These are phyloP conservation scores for Nasonia oneida DNA, from an alignment of 2,888 invertebrate species.

Conservation along the genomic window DNA sequence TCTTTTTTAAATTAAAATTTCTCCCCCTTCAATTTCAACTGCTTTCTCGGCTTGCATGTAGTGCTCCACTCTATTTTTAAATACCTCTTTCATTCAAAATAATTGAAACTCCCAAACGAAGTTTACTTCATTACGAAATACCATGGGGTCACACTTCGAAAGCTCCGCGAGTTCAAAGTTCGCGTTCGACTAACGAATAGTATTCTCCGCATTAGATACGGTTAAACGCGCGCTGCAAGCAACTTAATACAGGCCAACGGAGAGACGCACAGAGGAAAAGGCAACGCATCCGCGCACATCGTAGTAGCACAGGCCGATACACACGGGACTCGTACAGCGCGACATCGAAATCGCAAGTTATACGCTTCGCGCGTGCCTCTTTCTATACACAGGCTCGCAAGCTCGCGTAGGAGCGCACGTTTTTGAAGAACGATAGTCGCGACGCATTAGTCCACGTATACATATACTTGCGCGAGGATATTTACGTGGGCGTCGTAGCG, in stretches of 20 bases:
- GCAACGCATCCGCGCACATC: not conserved
- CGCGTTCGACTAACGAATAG: too few relatives aligned
- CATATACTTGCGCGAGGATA: not conserved
- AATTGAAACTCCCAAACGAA: too few relatives aligned
- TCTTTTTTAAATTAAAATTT: constrained; percentile 13
- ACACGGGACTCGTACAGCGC: not conserved
- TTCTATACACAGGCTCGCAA: too few relatives aligned
- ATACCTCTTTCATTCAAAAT: too few relatives aligned
- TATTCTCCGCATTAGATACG: not conserved
- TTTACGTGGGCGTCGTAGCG: constrained; percentile 3
- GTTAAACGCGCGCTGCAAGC: not conserved
- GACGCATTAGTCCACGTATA: not conserved
- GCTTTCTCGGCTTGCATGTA: too few relatives aligned
- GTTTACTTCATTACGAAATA: too few relatives aligned
- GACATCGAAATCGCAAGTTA: not conserved
- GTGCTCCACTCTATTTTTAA: too few relatives aligned
- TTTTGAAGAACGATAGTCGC: too few relatives aligned
- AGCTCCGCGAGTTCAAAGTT: too few relatives aligned
- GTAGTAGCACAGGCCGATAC: too few relatives aligned
- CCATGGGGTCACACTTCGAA: too few relatives aligned
- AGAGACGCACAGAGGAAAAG: not conserved
- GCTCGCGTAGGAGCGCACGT: too few relatives aligned
- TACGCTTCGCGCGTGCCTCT: not conserved
- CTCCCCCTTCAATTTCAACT: not conserved
- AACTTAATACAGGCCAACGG: not conserved